Percentiles rank a stretch among this genome's conserved stretches.
These are phyloP conservation scores for Coendou prehensilis DNA, from an alignment of 2,797 vertebrate species.

Conservation along the genomic window DNA sequence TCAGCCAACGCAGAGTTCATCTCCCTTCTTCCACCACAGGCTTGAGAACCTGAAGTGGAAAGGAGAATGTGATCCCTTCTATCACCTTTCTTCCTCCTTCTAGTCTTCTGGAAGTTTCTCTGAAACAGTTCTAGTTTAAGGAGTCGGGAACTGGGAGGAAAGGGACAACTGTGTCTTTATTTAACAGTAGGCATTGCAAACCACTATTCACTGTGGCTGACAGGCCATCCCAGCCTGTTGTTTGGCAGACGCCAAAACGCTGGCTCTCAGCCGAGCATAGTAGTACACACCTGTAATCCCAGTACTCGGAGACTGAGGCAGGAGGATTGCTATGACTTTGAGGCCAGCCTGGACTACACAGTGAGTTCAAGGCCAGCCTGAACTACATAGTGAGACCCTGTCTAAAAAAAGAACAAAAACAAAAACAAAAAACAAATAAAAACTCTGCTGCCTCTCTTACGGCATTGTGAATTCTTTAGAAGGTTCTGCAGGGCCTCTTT, in stretches of 20 bases:
- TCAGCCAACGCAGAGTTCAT: not conserved
- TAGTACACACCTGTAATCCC: not conserved
- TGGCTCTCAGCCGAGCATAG: not conserved
- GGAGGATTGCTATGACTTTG: not conserved
- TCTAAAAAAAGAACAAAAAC: not conserved
- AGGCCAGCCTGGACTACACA: not conserved
- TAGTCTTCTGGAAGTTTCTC: conserved; percentile 21
- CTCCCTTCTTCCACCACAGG: not conserved
- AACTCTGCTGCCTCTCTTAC: not conserved
- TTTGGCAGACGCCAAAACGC: not conserved
- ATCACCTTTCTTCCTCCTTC: not conserved
- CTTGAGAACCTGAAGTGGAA: not conserved
- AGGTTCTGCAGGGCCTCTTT: not conserved
- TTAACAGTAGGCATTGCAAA: not conserved
- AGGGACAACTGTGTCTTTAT: not conserved
- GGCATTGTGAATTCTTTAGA: not conserved
- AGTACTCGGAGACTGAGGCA: not conserved
- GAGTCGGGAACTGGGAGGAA: not conserved
- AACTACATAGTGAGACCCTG: not conserved
- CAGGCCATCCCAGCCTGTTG: not conserved
- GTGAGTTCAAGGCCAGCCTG: not conserved
- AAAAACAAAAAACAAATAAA: not conserved
- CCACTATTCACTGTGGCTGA: not conserved
- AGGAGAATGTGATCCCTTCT: not conserved
- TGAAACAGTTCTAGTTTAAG: not conserved